Evolutionary conservation across 2,888 invertebrate species (phyloP), one percentile per base, ranked within the genome.

Genomic region (Helobdella robusta): DNA sequence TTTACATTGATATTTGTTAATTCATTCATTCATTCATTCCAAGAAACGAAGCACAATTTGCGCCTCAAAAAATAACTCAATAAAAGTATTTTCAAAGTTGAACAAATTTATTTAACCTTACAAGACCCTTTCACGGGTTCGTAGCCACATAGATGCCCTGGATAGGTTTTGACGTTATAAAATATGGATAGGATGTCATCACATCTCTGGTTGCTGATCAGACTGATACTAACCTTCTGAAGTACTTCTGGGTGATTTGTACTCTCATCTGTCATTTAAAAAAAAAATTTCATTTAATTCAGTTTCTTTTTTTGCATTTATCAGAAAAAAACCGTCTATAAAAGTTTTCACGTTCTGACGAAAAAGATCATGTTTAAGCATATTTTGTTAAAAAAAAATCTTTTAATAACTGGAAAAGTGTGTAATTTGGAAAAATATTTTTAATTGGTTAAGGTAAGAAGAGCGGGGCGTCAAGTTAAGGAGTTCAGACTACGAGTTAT

Each of bases 121-220:
- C 59, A 59, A 23, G 20, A 23, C 36, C 59, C 59, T 11, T 35
- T 34, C 23, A 23, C 28, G 2, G 59, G 59, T 28, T 59, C 36
- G 20, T 28, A 59, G 8, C 20, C 59, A 25, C 59, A 59, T 6
- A 59, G 18, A 34, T 59, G 59, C 8, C 59, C 59, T 15, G 34
- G 34, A 15, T 59, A 59, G 20, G 36, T 34, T n/a, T 15, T 25
- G 36, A 36, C 59, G 6, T n/a, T 35, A 20, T 34, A 36, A 15
- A 59, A 18, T n/a, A n/a, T 23, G 15, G 56, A 56, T 32, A 56
- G 28, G 8, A 34, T 36, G 35, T 6, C 18, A 20, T 20, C 23
- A 36, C 59, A 59, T 5, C 36, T 20, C 5, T 23, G 20, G n/a
- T 59, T 59, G 34, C 35, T 35, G 18, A 59, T 35, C n/a, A 59